Evolutionary conservation across 2,113 vertebrate species (phyloP), one percentile per base, ranked within the genome.

Genomic region (Anarrhichthys ocellatus): DNA sequence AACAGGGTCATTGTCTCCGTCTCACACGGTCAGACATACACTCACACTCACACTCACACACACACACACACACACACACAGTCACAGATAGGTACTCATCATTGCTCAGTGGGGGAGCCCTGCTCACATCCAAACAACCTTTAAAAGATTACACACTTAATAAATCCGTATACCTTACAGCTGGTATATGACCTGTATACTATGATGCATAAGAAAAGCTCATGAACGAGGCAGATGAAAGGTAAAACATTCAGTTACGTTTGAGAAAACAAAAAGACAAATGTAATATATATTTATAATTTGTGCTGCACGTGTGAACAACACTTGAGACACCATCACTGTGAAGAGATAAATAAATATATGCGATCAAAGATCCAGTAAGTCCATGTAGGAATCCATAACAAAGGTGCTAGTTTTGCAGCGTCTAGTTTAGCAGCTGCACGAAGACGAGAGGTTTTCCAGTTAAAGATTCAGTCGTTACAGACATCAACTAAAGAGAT

Each of bases 51-150:
- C 70, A 48, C n/a, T n/a, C 4, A 71, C 75, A 70, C 13, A 56
- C 27, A 74, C 42, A 2, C 50, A 86, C 70, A 48, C 40, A 72
- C 54, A 75, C 22, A 64, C 38, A 82, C 52, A 79, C 56, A 76
- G n/a, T 80, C 78, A 81, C 77, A 86, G 54, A 90, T 54, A 69
- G 72, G 46, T 75, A 85, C 56, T 64, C 67, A 65, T 77, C 70
- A 79, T 56, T 34, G 85, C 88, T 86, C 89, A 93, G 93, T 93
- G 92, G 91, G 93, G 91, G 93, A 93, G 91, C 92, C 93, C 93
- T 92, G 93, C 91, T 93, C 92, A 89, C 87, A 83, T 89, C 88
- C 88, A 81, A 70, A 87, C 83, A 91, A 64, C 46, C 62, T 59
- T 66, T 61, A 61, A 48, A 46, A 63, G 79, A 81, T 69, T 40